Evolutionary conservation across 2,888 invertebrate species (phyloP).

Genomic region (Prosapia bicincta): DNA sequence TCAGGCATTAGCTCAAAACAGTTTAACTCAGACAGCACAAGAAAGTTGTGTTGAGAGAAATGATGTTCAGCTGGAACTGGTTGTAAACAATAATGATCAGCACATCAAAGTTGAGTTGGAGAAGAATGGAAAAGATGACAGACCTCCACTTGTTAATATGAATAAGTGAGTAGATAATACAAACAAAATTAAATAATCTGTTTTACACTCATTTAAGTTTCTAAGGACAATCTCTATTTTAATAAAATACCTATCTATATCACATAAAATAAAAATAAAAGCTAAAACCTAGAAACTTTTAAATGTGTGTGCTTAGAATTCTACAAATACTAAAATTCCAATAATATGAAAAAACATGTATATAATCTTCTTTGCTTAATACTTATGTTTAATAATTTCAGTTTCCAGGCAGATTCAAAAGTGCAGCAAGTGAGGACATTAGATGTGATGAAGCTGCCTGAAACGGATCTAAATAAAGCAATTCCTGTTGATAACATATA

Average conservation of each 20-base stretch:
- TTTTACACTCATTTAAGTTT: too few relatives aligned
- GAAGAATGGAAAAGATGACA: slow-evolving; percentile 27
- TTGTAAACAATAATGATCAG: slow-evolving; percentile 37
- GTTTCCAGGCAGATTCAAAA: background rate
- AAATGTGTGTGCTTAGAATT: too few relatives aligned
- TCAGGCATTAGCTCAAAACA: slow-evolving; percentile 49
- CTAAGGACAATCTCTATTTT: too few relatives aligned
- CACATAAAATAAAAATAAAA: too few relatives aligned
- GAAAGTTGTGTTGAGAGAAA: background rate
- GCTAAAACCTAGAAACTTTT: too few relatives aligned
- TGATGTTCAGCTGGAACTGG: slow-evolving; percentile 13
- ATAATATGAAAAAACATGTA: too few relatives aligned
- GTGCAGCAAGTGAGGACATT: background rate
- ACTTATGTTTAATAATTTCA: too few relatives aligned
- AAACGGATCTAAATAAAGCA: background rate
- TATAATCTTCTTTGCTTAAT: too few relatives aligned
- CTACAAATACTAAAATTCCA: too few relatives aligned
- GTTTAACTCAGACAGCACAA: slow-evolving; percentile 41
- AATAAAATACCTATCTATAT: too few relatives aligned
- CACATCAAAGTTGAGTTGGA: slow-evolving; percentile 32
- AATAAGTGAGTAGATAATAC: background rate
- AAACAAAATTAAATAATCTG: too few relatives aligned
- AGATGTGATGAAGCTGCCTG: background rate
- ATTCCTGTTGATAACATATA: slow-evolving; percentile 60
- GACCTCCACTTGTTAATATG: background rate